phyloP scores from a whole-genome alignment of 2,113 vertebrate genomes.

The Hydrolagus affinis region DNA sequence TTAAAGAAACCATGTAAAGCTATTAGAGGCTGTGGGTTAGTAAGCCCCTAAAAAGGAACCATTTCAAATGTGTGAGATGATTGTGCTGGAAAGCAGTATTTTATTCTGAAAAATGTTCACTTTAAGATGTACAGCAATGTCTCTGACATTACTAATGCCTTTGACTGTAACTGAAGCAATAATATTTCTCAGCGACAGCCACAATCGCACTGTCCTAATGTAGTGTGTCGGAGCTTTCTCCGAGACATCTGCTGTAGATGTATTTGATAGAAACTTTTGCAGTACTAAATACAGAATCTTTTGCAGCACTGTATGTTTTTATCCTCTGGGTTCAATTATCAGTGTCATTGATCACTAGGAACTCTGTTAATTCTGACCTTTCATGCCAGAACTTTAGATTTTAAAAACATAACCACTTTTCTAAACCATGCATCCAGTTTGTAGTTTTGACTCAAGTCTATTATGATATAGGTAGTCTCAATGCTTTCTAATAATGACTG shows the following conservation, averaged over 20 bases:
- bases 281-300: neutral
- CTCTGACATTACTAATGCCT: slow-evolving; percentile 25
- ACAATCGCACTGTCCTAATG: slow-evolving; percentile 23
- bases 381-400: slow-evolving; percentile 15
- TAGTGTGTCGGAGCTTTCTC: neutral
- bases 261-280: slow-evolving; percentile 31
- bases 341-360: neutral
- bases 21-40: neutral
- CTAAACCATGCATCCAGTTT: slow-evolving; percentile 13
- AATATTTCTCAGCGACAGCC: slow-evolving; percentile 22
- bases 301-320: slow-evolving; percentile 25
- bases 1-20: neutral
- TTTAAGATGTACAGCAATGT: slow-evolving; percentile 9
- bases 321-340: slow-evolving; percentile 24
- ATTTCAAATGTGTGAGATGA: neutral
- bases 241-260: neutral
- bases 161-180: slow-evolving; percentile 31
- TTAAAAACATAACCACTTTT: slow-evolving; percentile 29
- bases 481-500: slow-evolving; percentile 30
- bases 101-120: slow-evolving; percentile 13
- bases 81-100: slow-evolving; percentile 9
- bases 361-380: slow-evolving; percentile 7
- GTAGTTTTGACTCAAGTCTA: neutral
- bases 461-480: neutral
- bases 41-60: neutral